phyloP scores from a whole-genome alignment of 2,113 vertebrate genomes.

The Amphilophus citrinellus region DNA sequence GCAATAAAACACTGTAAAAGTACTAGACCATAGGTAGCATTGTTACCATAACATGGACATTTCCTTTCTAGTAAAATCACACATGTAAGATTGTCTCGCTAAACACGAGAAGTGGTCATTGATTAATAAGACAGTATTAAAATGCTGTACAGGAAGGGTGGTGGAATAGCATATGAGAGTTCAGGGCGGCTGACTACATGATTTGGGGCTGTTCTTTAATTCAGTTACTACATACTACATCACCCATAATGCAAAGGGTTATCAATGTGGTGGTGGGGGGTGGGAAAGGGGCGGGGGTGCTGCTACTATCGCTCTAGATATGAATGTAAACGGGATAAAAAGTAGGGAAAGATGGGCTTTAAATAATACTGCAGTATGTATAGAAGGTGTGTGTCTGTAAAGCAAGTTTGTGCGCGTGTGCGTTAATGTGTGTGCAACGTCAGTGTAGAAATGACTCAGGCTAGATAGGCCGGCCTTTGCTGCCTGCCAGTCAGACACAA shows the following conservation, averaged over 20 bases:
- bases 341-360: constrained; percentile 12
- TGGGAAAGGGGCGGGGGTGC: constrained; percentile 6
- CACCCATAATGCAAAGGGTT: constrained; percentile 59
- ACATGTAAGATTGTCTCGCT: constrained; percentile 77
- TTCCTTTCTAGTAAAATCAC: constrained; percentile 65
- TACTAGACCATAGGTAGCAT: constrained; percentile 72
- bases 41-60: constrained; percentile 66
- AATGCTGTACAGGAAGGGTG: constrained; percentile 63
- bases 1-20: constrained; percentile 65
- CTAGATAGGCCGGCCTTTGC: constrained; percentile 31
- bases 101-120: constrained; percentile 75
- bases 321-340: constrained; percentile 37
- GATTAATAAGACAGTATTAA: constrained; percentile 58
- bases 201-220: constrained; percentile 27
- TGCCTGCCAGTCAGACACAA: constrained; percentile 56
- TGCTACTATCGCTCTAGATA: constrained; percentile 31
- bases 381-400: constrained; percentile 22
- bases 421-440: constrained; percentile 12
- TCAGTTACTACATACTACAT: constrained; percentile 41
- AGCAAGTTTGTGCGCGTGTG: constrained; percentile 21
- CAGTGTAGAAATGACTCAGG: constrained; percentile 43
- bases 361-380: constrained; percentile 19
- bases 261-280: constrained; percentile 3
- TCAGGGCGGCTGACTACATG: constrained; percentile 22
- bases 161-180: constrained; percentile 10